Evolutionary conservation across 2,113 vertebrate genomes (phyloP), one percentile per base, ranked within the genome.

Genomic region (Trachemys scripta): DNA sequence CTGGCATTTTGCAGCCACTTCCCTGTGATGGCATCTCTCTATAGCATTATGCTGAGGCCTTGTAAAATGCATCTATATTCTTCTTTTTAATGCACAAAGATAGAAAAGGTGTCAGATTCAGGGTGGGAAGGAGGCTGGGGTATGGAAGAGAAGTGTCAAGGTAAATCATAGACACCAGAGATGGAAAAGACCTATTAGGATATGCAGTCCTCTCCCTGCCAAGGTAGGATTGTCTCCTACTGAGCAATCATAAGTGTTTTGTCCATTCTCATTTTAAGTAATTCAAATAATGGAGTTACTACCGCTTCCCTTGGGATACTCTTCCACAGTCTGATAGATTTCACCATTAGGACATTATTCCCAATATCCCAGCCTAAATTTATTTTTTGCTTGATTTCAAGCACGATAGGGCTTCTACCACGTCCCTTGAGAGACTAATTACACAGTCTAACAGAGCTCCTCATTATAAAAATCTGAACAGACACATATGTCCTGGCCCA

Each of bases 401-500:
- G 5, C 10, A 51, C 9, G 76, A 5, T 4, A 79, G 5, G 3
- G 3, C 9, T 92, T 81, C 29, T 82, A 3, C 6, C 72, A 1
- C 42, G 89, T 93, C 12, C 47, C 79, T 12, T 5, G 3, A 50
- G 14, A 65, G 22, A 50, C 86, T 90, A 92, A 82, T 83, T 90
- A 53, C 31, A 49, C 65, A 90, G 51, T 56, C 8, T 3, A 87
- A 59, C 75, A 53, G 82, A 79, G 19, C 50, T 10, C n/a, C 47
- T 75, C 62, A 3, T 22, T 81, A 45, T 51, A 90, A n/a, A 90
- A 88, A 12, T 89, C 49, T 49, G 47, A 79, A 38, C 0, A 0
- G 4, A 5, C 5, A 17, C 8, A n/a, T 1, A 6, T 0, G 0
- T 65, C 65, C 80, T 3, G n/a, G n/a, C 5, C 13, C 49, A 50